phyloP scores from a whole-genome alignment of 2,797 vertebrate genomes.

The Antrozous pallidus region DNA sequence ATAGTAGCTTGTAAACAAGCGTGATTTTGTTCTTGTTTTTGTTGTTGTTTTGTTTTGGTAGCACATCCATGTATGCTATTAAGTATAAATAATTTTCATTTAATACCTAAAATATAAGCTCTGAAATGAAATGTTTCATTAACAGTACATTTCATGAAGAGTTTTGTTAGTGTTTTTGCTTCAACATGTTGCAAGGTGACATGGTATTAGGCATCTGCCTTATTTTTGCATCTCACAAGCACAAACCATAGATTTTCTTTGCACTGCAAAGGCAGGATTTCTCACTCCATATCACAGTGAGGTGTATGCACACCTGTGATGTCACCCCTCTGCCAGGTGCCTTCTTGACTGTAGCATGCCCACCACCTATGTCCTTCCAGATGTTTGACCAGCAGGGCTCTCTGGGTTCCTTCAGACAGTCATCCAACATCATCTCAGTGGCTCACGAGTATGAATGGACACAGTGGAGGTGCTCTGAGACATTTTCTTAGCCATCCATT shows the following conservation, averaged over 20 bases:
- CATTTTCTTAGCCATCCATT: background rate
- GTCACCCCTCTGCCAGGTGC: slow-evolving; percentile 60
- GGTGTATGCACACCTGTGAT: slow-evolving; percentile 7
- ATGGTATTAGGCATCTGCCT: slow-evolving; percentile 61
- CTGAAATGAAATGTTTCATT: slow-evolving; percentile 57
- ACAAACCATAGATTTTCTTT: slow-evolving; percentile 51
- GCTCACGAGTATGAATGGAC: background rate
- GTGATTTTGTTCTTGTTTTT: slow-evolving; percentile 13
- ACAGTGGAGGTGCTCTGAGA: background rate
- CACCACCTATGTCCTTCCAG: background rate
- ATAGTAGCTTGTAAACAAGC: slow-evolving; percentile 56
- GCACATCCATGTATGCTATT: slow-evolving; percentile 44
- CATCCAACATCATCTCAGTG: background rate
- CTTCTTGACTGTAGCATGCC: slow-evolving; percentile 53
- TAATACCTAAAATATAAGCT: slow-evolving; percentile 69
- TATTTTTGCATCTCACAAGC: slow-evolving; percentile 70
- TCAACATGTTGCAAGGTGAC: slow-evolving; percentile 64
- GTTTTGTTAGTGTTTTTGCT: slow-evolving; percentile 47
- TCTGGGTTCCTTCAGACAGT: background rate
- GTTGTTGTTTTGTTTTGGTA: slow-evolving; percentile 40
- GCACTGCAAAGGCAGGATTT: slow-evolving; percentile 9
- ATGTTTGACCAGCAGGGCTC: background rate
- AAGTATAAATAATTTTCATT: slow-evolving; percentile 44
- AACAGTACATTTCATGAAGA: background rate
- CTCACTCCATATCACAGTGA: slow-evolving; percentile 15